These are phyloP conservation scores for Aphodius granarius DNA, from an alignment of 2,888 invertebrate genomes.

Conservation along the genomic window DNA sequence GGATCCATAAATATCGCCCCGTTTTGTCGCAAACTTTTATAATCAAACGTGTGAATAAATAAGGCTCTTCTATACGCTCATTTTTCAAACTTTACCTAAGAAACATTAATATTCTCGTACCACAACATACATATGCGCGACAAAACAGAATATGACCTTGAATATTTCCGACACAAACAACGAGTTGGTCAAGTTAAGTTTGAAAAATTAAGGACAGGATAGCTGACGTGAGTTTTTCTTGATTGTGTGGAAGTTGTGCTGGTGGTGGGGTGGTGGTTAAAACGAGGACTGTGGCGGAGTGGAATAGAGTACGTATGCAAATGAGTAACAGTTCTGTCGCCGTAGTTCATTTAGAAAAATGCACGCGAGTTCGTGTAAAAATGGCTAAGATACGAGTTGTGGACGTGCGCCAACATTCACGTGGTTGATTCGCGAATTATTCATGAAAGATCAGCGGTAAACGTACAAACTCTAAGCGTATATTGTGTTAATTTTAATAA, in stretches of 20 bases:
- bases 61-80: too few species aligned
- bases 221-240: too few species aligned
- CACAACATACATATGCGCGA: too few species aligned
- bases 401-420: neutral
- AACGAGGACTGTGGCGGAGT: neutral
- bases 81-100: too few species aligned
- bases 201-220: too few species aligned
- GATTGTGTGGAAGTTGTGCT: too few species aligned
- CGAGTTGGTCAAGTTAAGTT: too few species aligned
- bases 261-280: neutral
- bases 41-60: neutral
- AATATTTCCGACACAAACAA: too few species aligned
- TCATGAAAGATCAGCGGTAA: neutral
- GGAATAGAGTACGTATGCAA: constrained; percentile 1
- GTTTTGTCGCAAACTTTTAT: neutral
- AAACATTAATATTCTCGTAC: too few species aligned
- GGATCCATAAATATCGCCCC: neutral
- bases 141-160: too few species aligned
- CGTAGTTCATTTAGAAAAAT: constrained; percentile 11
- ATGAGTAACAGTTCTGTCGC: neutral
- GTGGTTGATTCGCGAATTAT: neutral
- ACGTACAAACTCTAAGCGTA: neutral
- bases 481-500: neutral
- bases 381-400: constrained; percentile 4
- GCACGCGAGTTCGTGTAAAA: neutral